These are phyloP conservation scores for Protonibea diacanthus DNA, from an alignment of 2,797 vertebrate genomes.

Conservation along the genomic window DNA sequence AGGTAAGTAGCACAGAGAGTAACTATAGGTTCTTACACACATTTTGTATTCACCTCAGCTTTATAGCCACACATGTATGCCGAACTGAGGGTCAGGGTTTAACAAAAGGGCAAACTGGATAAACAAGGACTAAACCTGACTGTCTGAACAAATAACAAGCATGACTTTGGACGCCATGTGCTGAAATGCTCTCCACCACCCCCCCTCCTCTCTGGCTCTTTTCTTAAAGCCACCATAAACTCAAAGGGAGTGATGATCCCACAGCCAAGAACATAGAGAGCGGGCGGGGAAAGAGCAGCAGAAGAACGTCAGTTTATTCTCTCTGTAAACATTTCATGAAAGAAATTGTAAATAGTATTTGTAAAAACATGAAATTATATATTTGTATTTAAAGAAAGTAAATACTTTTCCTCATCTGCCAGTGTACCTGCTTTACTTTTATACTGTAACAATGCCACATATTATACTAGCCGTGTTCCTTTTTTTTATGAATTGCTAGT, in stretches of 20 bases:
- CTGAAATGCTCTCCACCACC: slow-evolving; percentile 63
- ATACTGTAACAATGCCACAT: slow-evolving; percentile 69
- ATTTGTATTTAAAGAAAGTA: slow-evolving; percentile 92
- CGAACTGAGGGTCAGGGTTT: slow-evolving; percentile 56
- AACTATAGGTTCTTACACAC: slow-evolving; percentile 21
- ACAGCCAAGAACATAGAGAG: slow-evolving; percentile 52
- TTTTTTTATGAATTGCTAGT: slow-evolving; percentile 63
- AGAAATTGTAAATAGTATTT: slow-evolving; percentile 93
- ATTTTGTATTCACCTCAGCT: slow-evolving; percentile 53
- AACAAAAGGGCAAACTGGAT: slow-evolving; percentile 67
- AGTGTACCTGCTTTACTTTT: slow-evolving; percentile 61
- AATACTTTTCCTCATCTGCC: slow-evolving; percentile 49
- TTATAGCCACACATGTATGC: slow-evolving; percentile 57
- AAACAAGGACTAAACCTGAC: slow-evolving; percentile 66
- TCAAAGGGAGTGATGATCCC: slow-evolving; percentile 77
- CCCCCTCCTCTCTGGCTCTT: slow-evolving; percentile 61
- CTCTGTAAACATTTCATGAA: slow-evolving; percentile 69
- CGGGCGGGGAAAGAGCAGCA: slow-evolving; percentile 14
- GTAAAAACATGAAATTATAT: slow-evolving; percentile 90
- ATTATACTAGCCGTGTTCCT: slow-evolving; percentile 44
- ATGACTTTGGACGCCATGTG: slow-evolving; percentile 70
- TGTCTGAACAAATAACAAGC: slow-evolving; percentile 76
- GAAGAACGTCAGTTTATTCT: slow-evolving; percentile 45
- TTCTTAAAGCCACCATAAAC: slow-evolving; percentile 79
- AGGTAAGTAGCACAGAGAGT: slow-evolving; percentile 53